These are phyloP conservation scores for Elephas maximus DNA, from an alignment of 2,113 vertebrate genomes.

Conservation along the genomic window DNA sequence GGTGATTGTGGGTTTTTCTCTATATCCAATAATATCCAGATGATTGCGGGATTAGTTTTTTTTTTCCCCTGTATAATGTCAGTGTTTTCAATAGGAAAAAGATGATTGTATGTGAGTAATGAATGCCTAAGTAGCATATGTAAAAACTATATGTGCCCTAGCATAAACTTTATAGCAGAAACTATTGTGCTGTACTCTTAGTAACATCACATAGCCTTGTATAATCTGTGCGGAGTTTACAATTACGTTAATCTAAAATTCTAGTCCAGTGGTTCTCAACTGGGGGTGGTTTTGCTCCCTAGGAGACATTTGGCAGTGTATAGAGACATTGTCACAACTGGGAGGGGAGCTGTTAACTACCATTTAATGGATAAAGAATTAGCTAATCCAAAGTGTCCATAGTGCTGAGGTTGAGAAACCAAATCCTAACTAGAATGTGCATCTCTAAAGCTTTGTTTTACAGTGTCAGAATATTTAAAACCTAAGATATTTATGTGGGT, in stretches of 20 bases:
- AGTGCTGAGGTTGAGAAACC: neutral
- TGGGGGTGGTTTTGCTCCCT: neutral
- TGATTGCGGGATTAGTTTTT: constrained; percentile 47
- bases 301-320: neutral
- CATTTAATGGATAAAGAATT: neutral
- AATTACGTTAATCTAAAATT: constrained; percentile 59
- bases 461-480: constrained; percentile 75
- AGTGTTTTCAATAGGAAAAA: constrained; percentile 76
- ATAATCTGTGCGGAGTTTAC: constrained; percentile 73
- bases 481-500: constrained; percentile 72
- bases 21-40: constrained; percentile 14
- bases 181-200: constrained; percentile 77
- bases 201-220: constrained; percentile 76
- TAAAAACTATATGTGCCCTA: constrained; percentile 77
- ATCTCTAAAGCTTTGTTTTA: constrained; percentile 74
- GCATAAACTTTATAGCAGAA: constrained; percentile 77
- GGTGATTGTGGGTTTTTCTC: constrained; percentile 48
- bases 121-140: constrained; percentile 80
- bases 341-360: neutral
- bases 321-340: neutral
- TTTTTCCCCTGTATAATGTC: constrained; percentile 72
- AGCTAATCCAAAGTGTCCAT: neutral
- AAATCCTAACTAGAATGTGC: constrained; percentile 58
- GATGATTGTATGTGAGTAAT: constrained; percentile 76
- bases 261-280: constrained; percentile 40